Percentiles rank a stretch among this genome's conserved stretches.
These are phyloP conservation scores for Trissolcus basalis DNA, from an alignment of 1,140 invertebrate genomes.

Conservation along the genomic window DNA sequence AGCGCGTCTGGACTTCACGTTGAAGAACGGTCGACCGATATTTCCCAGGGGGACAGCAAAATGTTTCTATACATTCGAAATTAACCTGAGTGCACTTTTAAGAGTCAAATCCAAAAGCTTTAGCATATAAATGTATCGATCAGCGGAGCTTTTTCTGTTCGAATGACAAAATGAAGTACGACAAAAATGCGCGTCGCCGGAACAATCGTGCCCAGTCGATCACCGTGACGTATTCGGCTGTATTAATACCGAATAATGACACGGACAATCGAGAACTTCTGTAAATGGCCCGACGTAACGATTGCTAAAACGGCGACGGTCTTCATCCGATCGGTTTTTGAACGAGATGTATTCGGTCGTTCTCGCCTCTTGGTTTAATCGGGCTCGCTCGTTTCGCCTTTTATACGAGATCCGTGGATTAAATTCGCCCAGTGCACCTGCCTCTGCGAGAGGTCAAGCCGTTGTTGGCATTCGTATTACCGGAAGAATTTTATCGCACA, in stretches of 20 bases:
- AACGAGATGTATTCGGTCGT: constrained; percentile 24
- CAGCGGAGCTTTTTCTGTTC: constrained; percentile 17
- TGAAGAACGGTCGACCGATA: constrained; percentile 35
- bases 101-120: constrained; percentile 40
- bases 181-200: constrained; percentile 6
- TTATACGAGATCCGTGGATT: constrained; percentile 46
- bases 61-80: constrained; percentile 47
- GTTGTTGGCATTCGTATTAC: constrained; percentile 24
- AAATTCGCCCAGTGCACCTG: constrained; percentile 40
- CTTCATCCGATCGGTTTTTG: constrained; percentile 16
- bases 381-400: constrained; percentile 31
- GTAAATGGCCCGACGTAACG: constrained; percentile 19
- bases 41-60: constrained; percentile 40
- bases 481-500: constrained; percentile 40
- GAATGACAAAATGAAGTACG: constrained; percentile 1
- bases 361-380: constrained; percentile 44
- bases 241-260: constrained; percentile 33
- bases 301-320: constrained; percentile 18
- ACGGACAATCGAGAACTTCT: constrained; percentile 19
- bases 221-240: constrained; percentile 8
- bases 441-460: constrained; percentile 30
- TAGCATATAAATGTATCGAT: constrained; percentile 44
- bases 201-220: constrained; percentile 9
- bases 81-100: constrained; percentile 49
- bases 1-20: constrained; percentile 22